Evolutionary conservation across 2,113 vertebrate genomes (phyloP).

Genomic region (Callospermophilus lateralis): DNA sequence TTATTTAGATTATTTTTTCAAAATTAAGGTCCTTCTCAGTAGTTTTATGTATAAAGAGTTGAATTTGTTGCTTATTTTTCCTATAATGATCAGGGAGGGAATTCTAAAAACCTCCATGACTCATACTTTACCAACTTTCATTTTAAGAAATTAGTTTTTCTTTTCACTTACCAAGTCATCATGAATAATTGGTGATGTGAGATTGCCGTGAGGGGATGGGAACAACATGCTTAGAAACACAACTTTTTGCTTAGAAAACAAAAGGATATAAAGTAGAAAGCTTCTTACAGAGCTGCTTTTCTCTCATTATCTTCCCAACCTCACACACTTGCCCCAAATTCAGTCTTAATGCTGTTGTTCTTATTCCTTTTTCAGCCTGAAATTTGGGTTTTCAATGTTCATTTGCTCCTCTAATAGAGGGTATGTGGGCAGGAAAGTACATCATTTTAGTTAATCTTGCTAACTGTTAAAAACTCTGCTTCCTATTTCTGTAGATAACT

Average conservation of each 20-base stretch:
- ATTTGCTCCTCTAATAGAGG: conserved; percentile 53
- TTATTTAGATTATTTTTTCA: conserved; percentile 1
- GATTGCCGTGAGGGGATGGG: not conserved
- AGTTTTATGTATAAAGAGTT: conserved; percentile 42
- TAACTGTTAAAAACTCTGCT: conserved; percentile 52
- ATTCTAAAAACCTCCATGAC: conserved; percentile 30
- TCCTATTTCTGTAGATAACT: conserved; percentile 62
- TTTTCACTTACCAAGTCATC: conserved; percentile 36
- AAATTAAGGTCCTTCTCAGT: not conserved
- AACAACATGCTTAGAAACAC: not conserved
- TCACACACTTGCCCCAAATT: not conserved
- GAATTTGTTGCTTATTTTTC: conserved; percentile 39
- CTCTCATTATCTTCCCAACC: not conserved
- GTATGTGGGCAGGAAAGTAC: not conserved
- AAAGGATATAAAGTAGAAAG: conserved; percentile 35
- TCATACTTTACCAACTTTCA: conserved; percentile 59
- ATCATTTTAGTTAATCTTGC: conserved; percentile 74
- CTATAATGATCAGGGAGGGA: conserved; percentile 16
- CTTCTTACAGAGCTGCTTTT: conserved; percentile 19
- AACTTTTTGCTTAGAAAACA: conserved; percentile 60
- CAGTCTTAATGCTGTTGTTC: conserved; percentile 37
- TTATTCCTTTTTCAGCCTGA: conserved; percentile 44
- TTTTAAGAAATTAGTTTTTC: conserved; percentile 59
- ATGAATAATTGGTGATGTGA: conserved; percentile 42
- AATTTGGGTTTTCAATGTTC: conserved; percentile 57